phyloP scores from a whole-genome alignment of 2,888 invertebrate genomes.

The Lapara coniferarum region DNA sequence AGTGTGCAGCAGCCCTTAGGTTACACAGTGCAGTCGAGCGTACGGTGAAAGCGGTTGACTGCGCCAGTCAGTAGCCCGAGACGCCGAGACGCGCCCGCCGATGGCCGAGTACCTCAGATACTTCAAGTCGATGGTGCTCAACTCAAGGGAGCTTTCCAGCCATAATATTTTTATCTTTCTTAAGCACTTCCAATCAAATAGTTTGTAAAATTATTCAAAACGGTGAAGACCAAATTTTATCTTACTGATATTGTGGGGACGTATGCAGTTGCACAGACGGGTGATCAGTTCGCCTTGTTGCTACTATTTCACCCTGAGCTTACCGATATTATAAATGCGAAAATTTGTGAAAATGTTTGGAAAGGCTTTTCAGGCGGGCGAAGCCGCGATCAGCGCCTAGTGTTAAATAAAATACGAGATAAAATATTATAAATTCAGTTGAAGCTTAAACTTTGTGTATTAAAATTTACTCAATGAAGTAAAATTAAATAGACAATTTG shows the following conservation, averaged over 20 bases:
- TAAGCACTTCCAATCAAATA: constrained; percentile 29
- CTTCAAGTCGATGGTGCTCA: constrained; percentile 50
- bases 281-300: too few relatives aligned
- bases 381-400: too few relatives aligned
- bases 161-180: constrained; percentile 51
- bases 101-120: constrained; percentile 35
- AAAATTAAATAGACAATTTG: too few relatives aligned
- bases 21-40: constrained; percentile 23
- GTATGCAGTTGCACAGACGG: too few relatives aligned
- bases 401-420: too few relatives aligned
- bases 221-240: background rate
- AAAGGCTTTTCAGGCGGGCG: too few relatives aligned
- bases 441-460: too few relatives aligned
- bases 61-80: constrained; percentile 31
- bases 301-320: too few relatives aligned
- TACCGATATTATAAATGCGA: background rate
- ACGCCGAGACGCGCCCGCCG: constrained; percentile 24
- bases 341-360: too few relatives aligned
- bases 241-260: too few relatives aligned
- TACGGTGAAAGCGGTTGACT: constrained; percentile 30
- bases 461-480: too few relatives aligned
- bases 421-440: too few relatives aligned
- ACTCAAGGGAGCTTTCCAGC: constrained; percentile 51
- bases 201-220: constrained; percentile 20
- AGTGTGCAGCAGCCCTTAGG: background rate